Evolutionary conservation across 1,140 invertebrate genomes (phyloP).

Genomic region (Philopotamus ludificatus): DNA sequence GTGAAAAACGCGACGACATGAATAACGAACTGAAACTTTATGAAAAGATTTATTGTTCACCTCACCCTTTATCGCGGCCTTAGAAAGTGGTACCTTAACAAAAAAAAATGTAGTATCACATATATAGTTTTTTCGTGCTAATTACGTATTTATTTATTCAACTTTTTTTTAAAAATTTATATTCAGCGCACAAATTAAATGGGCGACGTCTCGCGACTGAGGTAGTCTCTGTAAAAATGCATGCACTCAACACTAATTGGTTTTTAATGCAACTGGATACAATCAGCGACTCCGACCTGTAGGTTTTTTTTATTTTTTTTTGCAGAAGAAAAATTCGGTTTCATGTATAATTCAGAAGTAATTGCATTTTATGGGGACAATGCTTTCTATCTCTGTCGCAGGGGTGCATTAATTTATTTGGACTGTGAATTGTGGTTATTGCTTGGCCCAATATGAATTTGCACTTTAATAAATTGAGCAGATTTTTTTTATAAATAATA

Average conservation of each 20-base stretch:
- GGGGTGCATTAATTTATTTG: neutral
- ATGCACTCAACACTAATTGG: constrained; percentile 27
- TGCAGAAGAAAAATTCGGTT: neutral
- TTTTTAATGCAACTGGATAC: constrained; percentile 28
- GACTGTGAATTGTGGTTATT: too few species aligned
- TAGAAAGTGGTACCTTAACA: too few species aligned
- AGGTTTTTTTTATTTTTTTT: neutral
- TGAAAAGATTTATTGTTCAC: neutral
- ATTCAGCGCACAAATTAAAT: too few species aligned
- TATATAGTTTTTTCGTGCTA: too few species aligned
- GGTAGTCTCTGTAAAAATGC: constrained; percentile 11
- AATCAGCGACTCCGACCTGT: constrained; percentile 12
- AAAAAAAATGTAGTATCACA: too few species aligned
- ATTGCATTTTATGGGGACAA: constrained; percentile 14
- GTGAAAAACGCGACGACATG: neutral
- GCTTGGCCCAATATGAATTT: too few species aligned
- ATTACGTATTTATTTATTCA: neutral
- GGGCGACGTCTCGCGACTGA: neutral
- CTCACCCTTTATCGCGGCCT: too few species aligned
- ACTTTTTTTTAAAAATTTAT: neutral
- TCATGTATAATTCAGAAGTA: constrained; percentile 13
- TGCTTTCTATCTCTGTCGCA: neutral
- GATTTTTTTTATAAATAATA: too few species aligned
- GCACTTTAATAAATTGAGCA: too few species aligned
- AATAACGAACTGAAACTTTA: neutral